phyloP scores from a whole-genome alignment of 2,797 vertebrate species.

The Xenopus petersii region DNA sequence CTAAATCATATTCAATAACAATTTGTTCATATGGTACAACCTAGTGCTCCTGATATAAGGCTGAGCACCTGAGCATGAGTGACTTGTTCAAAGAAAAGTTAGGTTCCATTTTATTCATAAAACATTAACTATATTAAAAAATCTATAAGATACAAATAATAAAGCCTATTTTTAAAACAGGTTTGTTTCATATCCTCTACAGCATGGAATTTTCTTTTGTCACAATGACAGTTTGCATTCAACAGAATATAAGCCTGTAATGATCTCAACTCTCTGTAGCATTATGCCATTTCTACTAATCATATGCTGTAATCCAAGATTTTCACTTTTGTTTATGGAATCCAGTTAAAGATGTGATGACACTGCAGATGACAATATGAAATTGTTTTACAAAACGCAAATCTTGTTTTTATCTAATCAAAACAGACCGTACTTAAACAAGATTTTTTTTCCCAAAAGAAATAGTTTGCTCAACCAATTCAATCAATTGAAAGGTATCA shows the following conservation, averaged over 20 bases:
- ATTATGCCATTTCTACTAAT: background rate
- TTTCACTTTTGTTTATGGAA: background rate
- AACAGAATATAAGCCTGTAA: background rate
- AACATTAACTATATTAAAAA: too few species aligned
- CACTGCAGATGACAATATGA: background rate
- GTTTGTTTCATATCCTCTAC: too few species aligned
- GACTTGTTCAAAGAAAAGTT: too few species aligned
- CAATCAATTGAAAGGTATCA: background rate
- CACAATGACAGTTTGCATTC: background rate
- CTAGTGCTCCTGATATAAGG: too few species aligned
- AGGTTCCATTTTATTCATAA: too few species aligned
- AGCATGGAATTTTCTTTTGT: too few species aligned
- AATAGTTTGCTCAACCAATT: background rate
- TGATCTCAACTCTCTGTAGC: background rate
- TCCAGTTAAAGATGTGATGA: background rate
- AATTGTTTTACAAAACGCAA: background rate
- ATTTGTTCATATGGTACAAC: too few species aligned
- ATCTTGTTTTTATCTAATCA: background rate
- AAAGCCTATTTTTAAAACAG: too few species aligned
- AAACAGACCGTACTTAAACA: background rate
- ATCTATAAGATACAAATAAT: too few species aligned
- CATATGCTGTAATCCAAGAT: background rate
- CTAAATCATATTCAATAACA: too few species aligned
- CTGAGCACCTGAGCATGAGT: too few species aligned
- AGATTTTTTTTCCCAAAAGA: background rate